Evolutionary conservation across 92 coral and sea anemone species (phyloP), one percentile per base, ranked within the genome.

Genomic region (Heliopora coerulea): DNA sequence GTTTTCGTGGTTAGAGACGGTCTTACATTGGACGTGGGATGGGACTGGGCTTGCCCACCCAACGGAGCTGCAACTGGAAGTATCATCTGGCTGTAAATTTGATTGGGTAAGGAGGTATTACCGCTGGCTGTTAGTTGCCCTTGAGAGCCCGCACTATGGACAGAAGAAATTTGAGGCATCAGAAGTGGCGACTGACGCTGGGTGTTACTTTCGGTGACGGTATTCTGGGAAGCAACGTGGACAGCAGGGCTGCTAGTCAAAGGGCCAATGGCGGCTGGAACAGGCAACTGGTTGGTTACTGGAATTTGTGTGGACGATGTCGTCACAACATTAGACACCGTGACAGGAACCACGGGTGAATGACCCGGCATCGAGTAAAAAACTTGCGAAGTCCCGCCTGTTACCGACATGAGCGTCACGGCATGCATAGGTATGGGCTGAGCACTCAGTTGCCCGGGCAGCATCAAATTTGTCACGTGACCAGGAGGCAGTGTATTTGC

Each of bases 401-500:
- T 9, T 32, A 70, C 27, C 12, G 62, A 35, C 77, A 70, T 70
- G 23, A 68, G 24, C 9, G 60, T 68, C 48, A 70, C 49, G 21
- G 77, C 77, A 19, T 70, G 77, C 30, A 70, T 57, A 18, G 77
- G 77, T 17, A 70, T 52, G 18, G 77, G 77, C 7, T 70, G 77
- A 17, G 56, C 37, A 33, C 62, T 37, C 32, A 70, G 77, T 49
- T 70, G 77, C 23, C 77, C 57, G 20, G 77, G 77, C 24, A 70
- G 17, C 77, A 70, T 70, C 18, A 70, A 39, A 26, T 70, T 70
- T 4, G 77, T 31, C 3, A 70, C 63, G 49, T 70, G 77, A 52
- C 77, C 77, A 46, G 77, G 63, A 12, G 77, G 77, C n/a, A 70
- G 52, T 15, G 77, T 30, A 2, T 29, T 63, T 1, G 42, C 62